Evolutionary conservation across 2,113 vertebrate species (phyloP).

Genomic region (Numida meleagris): DNA sequence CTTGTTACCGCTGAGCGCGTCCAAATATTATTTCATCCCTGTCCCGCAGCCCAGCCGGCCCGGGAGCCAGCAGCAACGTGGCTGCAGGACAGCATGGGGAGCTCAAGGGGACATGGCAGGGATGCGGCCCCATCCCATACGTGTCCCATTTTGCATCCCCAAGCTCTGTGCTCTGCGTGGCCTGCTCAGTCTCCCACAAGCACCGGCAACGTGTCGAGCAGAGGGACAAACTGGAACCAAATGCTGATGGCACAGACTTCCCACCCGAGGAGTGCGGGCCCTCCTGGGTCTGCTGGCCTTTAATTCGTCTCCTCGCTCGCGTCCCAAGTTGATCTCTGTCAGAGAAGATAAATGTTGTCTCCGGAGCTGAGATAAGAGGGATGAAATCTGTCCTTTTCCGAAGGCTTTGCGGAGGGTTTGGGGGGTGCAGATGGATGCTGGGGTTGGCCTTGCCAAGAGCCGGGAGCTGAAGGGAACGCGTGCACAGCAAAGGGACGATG

Average conservation of each 20-base stretch:
- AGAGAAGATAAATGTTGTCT: conserved; percentile 34
- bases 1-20: background rate
- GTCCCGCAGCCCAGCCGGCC: background rate
- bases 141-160: background rate
- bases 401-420: background rate
- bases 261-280: background rate
- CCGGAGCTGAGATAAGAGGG: background rate
- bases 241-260: background rate
- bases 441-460: background rate
- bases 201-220: rapidly evolving
- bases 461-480: background rate
- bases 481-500: background rate
- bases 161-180: rapidly evolving
- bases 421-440: background rate
- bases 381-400: background rate
- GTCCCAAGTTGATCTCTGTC: conserved; percentile 8
- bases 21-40: conserved; percentile 41
- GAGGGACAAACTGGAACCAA: background rate
- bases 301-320: background rate
- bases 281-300: background rate
- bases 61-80: background rate
- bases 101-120: background rate
- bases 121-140: background rate
- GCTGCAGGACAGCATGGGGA: background rate
- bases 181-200: rapidly evolving